Evolutionary conservation across 2,888 invertebrate genomes (phyloP), one percentile per base, ranked within the genome.

Genomic region (Nysson spinosus): DNA sequence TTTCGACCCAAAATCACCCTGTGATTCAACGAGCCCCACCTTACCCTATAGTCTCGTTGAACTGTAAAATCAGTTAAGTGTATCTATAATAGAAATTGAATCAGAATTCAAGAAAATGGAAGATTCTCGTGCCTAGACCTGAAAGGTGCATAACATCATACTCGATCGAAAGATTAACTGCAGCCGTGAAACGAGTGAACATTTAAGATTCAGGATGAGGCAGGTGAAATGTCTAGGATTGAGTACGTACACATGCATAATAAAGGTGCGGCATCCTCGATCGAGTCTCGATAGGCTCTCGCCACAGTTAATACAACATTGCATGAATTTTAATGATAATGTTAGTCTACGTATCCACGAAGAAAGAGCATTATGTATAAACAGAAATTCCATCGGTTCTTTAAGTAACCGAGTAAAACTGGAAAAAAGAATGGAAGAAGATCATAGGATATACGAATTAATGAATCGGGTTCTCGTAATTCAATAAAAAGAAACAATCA

Each of bases 261-360:
- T 49, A 50, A 58, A 63, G 66, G 66, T 63, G 62, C 72, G 72
- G 52, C 56, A 54, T 70, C 60, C 65, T 56, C 61, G 70, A 73
- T 75, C 66, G 75, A 75, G 75, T 52, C 69, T 7, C 58, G 60
- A 70, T 68, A 67, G 63, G 51, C 64, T 54, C 68, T 57, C n/a
- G n/a, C n/a, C n/a, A n/a, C n/a, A n/a, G n/a, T n/a, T n/a, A n/a
- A n/a, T n/a, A n/a, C n/a, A n/a, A n/a, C n/a, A n/a, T n/a, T n/a
- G n/a, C n/a, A n/a, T n/a, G n/a, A n/a, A n/a, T n/a, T n/a, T n/a
- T n/a, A n/a, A n/a, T n/a, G n/a, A n/a, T 46, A 40, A 44, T 60
- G 16, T 30, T 37, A 17, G 12, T 50, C 32, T 12, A 14, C 5
- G 4, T 7, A 11, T 9, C 22, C 22, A 26, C 11, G 42, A 20